Conservation (phyloP, 2,888 invertebrate species). For the Helobdella robusta region DNA sequence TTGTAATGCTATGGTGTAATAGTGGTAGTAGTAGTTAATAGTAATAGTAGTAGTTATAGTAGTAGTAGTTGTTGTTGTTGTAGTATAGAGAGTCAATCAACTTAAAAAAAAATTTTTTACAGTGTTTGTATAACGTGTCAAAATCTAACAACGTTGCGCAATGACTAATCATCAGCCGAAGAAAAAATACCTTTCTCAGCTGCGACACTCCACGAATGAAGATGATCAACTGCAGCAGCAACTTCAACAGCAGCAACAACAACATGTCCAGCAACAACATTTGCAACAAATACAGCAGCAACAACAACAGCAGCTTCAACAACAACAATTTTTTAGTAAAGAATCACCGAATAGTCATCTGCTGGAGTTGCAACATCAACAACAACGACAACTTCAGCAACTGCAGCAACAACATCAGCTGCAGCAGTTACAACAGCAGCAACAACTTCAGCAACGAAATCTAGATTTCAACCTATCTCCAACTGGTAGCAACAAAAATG, state of each 20-base stretch:
- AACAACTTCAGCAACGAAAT: background rate
- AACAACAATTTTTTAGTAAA: no score
- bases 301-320: background rate
- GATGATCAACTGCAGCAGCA: background rate
- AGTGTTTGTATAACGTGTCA: no score
- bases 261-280: background rate
- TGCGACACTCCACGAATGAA: constrained; percentile 21
- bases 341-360: no score
- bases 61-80: no score
- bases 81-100: no score
- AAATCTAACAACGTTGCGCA: no score
- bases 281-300: background rate
- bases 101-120: no score
- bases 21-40: no score
- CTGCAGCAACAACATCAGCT: background rate
- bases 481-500: background rate
- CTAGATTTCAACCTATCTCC: background rate
- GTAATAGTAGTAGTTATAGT: no score
- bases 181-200: constrained; percentile 29
- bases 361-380: no score
- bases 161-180: constrained; percentile 30
- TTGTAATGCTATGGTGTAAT: no score
- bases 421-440: background rate
- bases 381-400: no score
- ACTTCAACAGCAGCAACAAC: background rate